A percentile compares a stretch with the other conserved stretches of the same genome.
phyloP scores from a whole-genome alignment of 1,140 invertebrate species.

The Nixonia krombeini region DNA sequence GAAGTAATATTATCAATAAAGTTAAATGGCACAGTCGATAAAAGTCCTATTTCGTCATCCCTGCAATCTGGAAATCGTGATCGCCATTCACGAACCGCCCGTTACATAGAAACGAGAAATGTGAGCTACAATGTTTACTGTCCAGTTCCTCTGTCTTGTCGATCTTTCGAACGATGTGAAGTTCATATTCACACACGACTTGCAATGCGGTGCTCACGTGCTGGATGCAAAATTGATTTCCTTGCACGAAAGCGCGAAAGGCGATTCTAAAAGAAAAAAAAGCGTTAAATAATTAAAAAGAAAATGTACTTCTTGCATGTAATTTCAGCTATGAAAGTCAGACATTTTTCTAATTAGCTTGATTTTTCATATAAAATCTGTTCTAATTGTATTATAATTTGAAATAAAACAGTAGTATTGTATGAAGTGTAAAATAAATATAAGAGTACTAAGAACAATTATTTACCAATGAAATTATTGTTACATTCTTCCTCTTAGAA shows the following conservation, averaged over 20 bases:
- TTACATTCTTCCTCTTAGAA: too few species aligned
- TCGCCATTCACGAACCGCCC: neutral
- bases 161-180: slow-evolving; percentile 10
- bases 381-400: too few species aligned
- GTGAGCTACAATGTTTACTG: slow-evolving; percentile 16
- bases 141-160: slow-evolving; percentile 12
- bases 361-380: too few species aligned
- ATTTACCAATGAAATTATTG: too few species aligned
- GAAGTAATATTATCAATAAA: too few species aligned
- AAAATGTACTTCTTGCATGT: too few species aligned
- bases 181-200: slow-evolving; percentile 8
- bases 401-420: too few species aligned
- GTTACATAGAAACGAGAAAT: slow-evolving; percentile 6
- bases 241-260: neutral
- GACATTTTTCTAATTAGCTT: too few species aligned
- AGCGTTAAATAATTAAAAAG: too few species aligned
- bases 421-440: too few species aligned
- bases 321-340: too few species aligned
- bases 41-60: neutral
- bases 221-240: neutral
- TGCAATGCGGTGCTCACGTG: neutral
- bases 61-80: slow-evolving; percentile 9
- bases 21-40: neutral
- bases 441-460: too few species aligned
- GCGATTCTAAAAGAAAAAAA: neutral